A percentile compares a stretch with the other conserved stretches of the same genome.
phyloP scores from a whole-genome alignment of 2,113 vertebrate species.

The Grammomys surdaster region DNA sequence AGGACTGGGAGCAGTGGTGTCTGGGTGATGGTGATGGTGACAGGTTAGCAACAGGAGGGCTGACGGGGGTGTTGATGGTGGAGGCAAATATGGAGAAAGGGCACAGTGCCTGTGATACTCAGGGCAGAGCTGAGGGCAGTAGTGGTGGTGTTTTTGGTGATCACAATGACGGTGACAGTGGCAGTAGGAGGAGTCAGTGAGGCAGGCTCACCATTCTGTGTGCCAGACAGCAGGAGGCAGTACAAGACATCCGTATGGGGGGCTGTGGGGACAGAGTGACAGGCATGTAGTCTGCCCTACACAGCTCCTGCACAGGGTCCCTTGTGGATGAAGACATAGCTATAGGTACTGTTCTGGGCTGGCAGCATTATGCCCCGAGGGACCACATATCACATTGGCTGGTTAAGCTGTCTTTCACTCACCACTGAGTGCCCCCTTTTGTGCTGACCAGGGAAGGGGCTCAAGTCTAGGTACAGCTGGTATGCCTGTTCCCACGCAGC shows the following conservation, averaged over 20 bases:
- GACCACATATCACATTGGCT: rapidly evolving
- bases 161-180: not conserved
- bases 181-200: not conserved
- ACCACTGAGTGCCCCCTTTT: not conserved
- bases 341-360: rapidly evolving
- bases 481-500: not conserved
- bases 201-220: not conserved
- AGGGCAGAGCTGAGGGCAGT: too few species aligned
- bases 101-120: not conserved
- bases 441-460: too few species aligned
- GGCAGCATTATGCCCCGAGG: not conserved
- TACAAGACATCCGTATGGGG: not conserved
- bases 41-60: rapidly evolving
- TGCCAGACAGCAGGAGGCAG: too few species aligned
- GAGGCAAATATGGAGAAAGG: not conserved
- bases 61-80: not conserved
- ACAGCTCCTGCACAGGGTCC: not conserved
- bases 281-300: rapidly evolving
- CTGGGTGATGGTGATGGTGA: rapidly evolving
- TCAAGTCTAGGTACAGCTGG: too few species aligned
- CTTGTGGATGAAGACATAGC: not conserved
- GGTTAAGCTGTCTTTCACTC: rapidly evolving
- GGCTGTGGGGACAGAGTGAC: too few species aligned
- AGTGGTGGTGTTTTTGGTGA: not conserved
- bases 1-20: not conserved